Conservation (phyloP, 2,113 vertebrate species). For the Procavia capensis region DNA sequence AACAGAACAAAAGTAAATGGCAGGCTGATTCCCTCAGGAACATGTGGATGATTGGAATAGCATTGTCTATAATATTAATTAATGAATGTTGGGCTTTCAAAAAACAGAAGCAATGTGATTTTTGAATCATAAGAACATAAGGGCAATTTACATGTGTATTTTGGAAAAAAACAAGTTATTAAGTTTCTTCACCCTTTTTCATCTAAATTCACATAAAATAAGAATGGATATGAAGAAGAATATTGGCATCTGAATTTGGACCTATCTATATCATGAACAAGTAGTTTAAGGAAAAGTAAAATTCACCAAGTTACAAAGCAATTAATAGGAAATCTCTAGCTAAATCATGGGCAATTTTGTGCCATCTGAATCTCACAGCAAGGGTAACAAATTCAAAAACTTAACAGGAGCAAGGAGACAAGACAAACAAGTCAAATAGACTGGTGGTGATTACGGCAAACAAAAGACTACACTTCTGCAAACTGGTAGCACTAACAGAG, state of each 20-base stretch:
- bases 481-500: background rate
- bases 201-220: background rate
- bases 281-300: slow-evolving; percentile 24
- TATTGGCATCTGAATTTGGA: background rate
- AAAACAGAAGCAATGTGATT: background rate
- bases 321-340: slow-evolving; percentile 7
- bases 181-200: slow-evolving; percentile 20
- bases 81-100: slow-evolving; percentile 4
- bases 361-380: background rate
- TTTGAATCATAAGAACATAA: slow-evolving; percentile 18
- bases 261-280: background rate
- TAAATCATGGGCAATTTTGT: slow-evolving; percentile 8
- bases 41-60: background rate
- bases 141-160: background rate
- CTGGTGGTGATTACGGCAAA: background rate
- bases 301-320: background rate
- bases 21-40: slow-evolving; percentile 5
- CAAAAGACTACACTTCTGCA: background rate
- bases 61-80: slow-evolving; percentile 54
- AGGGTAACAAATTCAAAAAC: background rate
- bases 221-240: background rate
- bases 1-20: slow-evolving; percentile 65
- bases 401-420: background rate
- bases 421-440: background rate
- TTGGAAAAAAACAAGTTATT: background rate